Percentiles rank a stretch among this genome's conserved stretches.
phyloP scores from a whole-genome alignment of 2,797 vertebrate species.

The Acomys russatus region DNA sequence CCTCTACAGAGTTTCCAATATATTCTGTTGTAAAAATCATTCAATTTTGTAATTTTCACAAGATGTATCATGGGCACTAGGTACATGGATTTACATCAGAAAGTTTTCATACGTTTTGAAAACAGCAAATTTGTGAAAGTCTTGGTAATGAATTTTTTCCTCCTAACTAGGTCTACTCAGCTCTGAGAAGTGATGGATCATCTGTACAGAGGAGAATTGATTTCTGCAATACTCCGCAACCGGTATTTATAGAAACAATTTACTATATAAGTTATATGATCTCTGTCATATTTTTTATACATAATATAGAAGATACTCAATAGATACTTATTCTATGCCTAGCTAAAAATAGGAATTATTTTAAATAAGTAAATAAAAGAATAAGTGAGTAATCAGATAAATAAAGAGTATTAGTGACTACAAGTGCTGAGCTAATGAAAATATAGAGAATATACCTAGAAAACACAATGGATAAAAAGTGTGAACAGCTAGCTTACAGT shows the following conservation, averaged over 20 bases:
- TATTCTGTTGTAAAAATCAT: constrained; percentile 25
- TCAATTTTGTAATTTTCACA: constrained; percentile 56
- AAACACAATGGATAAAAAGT: constrained; percentile 45
- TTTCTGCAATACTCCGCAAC: constrained; percentile 92
- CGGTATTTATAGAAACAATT: constrained; percentile 88
- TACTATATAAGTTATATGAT: constrained; percentile 60
- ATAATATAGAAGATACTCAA: constrained; percentile 22
- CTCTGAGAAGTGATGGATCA: constrained; percentile 92
- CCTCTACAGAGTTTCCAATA: background rate
- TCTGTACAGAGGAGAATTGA: constrained; percentile 93
- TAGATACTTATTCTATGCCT: constrained; percentile 57
- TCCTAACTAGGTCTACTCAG: constrained; percentile 71
- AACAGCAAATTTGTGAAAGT: constrained; percentile 1
- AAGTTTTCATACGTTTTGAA: constrained; percentile 41
- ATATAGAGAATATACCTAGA: constrained; percentile 46
- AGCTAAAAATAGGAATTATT: constrained; percentile 37
- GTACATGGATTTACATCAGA: background rate
- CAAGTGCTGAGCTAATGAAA: constrained; percentile 52
- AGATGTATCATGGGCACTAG: background rate
- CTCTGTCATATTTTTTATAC: constrained; percentile 30
- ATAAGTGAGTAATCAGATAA: background rate
- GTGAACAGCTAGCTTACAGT: constrained; percentile 23
- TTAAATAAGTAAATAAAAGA: constrained; percentile 31
- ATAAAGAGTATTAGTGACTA: background rate
- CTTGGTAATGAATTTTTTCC: constrained; percentile 76